A percentile compares a stretch with the other conserved stretches of the same genome.
These are phyloP conservation scores for Stictonetta naevosa DNA, from an alignment of 2,113 vertebrate species.

Conservation along the genomic window DNA sequence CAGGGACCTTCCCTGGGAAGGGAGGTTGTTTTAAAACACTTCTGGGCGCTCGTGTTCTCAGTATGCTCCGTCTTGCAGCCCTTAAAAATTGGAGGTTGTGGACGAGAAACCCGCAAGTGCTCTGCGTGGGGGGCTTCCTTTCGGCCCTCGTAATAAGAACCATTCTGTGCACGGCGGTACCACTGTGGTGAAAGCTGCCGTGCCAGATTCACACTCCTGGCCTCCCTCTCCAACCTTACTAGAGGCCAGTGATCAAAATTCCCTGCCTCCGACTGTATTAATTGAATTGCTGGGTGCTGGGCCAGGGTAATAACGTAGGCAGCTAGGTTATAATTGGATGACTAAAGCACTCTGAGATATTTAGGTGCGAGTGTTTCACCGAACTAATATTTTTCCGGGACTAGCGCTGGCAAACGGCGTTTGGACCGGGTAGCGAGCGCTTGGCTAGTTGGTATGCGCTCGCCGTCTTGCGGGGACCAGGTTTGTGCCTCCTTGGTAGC, in stretches of 20 bases:
- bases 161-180: rapidly evolving
- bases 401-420: neutral
- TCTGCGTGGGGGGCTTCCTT: neutral
- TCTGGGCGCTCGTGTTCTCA: neutral
- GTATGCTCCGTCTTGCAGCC: rapidly evolving
- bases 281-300: neutral
- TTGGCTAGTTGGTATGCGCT: neutral
- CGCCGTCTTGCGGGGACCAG: neutral
- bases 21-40: rapidly evolving
- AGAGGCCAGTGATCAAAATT: neutral
- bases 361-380: neutral
- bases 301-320: no score
- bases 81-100: rapidly evolving
- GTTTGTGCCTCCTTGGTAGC: neutral
- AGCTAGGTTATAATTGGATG: neutral
- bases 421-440: neutral
- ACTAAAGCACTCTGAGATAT: neutral
- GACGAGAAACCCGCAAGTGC: rapidly evolving
- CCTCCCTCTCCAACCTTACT: neutral
- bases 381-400: neutral
- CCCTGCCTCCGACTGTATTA: neutral
- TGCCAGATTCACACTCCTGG: neutral
- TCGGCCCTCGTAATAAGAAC: rapidly evolving
- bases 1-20: neutral
- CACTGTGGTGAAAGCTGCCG: rapidly evolving